Conservation (phyloP, 2,113 vertebrate species). For the Poeciliopsis prolifica region DNA sequence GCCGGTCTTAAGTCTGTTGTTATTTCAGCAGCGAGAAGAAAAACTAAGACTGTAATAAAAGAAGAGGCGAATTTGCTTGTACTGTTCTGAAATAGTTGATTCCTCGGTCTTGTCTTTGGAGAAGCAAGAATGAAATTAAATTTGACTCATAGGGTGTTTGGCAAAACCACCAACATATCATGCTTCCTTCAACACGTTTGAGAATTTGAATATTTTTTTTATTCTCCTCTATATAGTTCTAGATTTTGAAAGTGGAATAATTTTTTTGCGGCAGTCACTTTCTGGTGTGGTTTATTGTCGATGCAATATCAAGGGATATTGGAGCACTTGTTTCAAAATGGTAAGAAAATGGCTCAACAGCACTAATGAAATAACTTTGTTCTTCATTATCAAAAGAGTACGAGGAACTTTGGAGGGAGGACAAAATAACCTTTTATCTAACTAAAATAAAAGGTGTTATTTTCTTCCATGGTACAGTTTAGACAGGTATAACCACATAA, state of each 20-base stretch:
- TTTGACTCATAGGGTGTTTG: neutral
- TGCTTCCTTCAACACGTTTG: neutral
- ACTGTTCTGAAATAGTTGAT: conserved; percentile 49
- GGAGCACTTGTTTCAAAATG: neutral
- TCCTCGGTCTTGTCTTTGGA: conserved; percentile 22
- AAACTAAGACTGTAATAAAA: conserved; percentile 60
- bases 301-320: too few relatives aligned
- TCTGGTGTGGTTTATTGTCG: too few relatives aligned
- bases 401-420: neutral
- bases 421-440: neutral
- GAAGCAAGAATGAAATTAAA: conserved; percentile 5
- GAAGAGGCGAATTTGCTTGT: conserved; percentile 59
- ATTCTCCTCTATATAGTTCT: too few relatives aligned
- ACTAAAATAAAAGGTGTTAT: neutral
- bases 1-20: conserved; percentile 67
- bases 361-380: neutral
- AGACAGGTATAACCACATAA: neutral
- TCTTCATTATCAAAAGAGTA: neutral
- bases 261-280: too few relatives aligned
- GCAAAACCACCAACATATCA: neutral
- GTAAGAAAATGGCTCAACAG: neutral
- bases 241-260: too few relatives aligned
- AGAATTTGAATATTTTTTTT: too few relatives aligned
- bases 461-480: neutral
- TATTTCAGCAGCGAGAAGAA: conserved; percentile 68